Percentiles rank a stretch among this genome's conserved stretches.
Evolutionary conservation across 2,113 vertebrate genomes (phyloP).

Genomic region (Albula goreensis): DNA sequence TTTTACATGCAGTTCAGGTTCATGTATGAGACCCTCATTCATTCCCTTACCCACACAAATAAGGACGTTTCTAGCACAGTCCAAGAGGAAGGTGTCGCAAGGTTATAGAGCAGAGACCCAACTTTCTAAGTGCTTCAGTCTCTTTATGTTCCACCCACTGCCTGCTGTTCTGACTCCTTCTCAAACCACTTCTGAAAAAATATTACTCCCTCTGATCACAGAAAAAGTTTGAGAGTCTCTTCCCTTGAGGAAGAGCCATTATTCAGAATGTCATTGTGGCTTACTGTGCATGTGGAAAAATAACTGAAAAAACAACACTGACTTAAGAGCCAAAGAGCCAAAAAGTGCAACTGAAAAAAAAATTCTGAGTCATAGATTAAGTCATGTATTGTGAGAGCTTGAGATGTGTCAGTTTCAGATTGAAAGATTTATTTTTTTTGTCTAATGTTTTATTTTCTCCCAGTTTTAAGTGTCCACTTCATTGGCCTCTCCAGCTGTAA

Average conservation of each 20-base stretch:
- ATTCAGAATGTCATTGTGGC: neutral
- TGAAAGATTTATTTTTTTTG: neutral
- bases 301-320: neutral
- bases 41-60: neutral
- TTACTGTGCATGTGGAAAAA: neutral
- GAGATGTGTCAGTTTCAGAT: neutral
- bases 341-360: neutral
- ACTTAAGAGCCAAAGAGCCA: neutral
- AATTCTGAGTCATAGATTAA: conserved; percentile 7
- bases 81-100: neutral
- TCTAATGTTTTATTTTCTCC: no score
- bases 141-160: conserved; percentile 3
- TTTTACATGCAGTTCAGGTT: neutral
- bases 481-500: no score
- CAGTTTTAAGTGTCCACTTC: no score
- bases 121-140: neutral
- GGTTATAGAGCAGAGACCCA: neutral
- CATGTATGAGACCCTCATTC: neutral
- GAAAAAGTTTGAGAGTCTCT: neutral
- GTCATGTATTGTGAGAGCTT: neutral
- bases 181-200: neutral
- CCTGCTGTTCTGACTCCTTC: neutral
- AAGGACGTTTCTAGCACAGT: neutral
- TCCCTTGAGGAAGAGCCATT: neutral
- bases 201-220: neutral